Evolutionary conservation across 2,888 invertebrate genomes (phyloP), one percentile per base, ranked within the genome.

Genomic region (Serrognathus titanus): DNA sequence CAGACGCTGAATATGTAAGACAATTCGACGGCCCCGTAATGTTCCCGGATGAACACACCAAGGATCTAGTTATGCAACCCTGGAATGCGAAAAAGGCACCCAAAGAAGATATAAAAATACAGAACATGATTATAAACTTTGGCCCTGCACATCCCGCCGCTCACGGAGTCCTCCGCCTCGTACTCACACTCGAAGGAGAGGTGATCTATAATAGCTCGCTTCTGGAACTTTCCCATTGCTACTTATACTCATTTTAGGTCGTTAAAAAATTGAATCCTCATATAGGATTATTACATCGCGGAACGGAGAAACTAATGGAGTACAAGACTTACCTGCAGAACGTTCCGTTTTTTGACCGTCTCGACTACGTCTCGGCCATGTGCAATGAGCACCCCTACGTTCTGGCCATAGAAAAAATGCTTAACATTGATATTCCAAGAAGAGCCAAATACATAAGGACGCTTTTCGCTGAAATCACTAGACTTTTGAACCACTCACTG

Each of bases 61-160:
- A 13, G 39, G 38, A 48, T 4, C 31, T 39, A n/a, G 51, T 51
- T 10, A n/a, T 9, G n/a, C 53, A 7, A 8, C 52, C 55, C 4
- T 60, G 39, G 37, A 55, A 12, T 40, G 51, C 45, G 20, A 40
- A 31, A 31, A 53, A 41, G 45, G 16, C 24, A 11, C 51, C 47
- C 7, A 12, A 61, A 62, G 10, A 69, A 65, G 38, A 63, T 55
- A 35, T 50, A 51, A 57, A 57, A 36, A 13, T 63, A 31, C 37
- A 57, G 24, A 65, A 61, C 38, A 59, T 54, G 47, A 80, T 81
- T 60, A 75, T 94, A 10, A 95, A 95, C 74, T 94, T 94, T 75
- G 94, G 94, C 0, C 94, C 94, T 0, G 89, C 89, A 64, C 94
- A 94, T 80, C 94, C 94, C 1, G 92, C 94, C 2, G 94, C 94